Conservation (phyloP, 2,888 invertebrate genomes). For the Lochmaea crataegi region DNA sequence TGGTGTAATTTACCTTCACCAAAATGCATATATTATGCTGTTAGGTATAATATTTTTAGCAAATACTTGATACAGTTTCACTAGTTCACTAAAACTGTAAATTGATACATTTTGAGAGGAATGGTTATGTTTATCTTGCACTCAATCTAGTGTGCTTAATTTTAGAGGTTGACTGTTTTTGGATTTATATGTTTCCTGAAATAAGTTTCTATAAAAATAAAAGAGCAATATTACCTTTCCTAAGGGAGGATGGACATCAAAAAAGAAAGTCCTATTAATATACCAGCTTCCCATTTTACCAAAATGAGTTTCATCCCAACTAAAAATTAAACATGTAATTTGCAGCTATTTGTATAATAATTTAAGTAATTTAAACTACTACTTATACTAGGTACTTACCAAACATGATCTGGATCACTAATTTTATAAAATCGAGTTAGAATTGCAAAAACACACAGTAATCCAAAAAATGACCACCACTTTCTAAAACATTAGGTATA, state of each 20-base stretch:
- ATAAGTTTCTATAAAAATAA: neutral
- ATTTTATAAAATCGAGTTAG: slow-evolving; percentile 90
- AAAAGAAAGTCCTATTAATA: slow-evolving; percentile 96
- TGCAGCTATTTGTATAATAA: neutral
- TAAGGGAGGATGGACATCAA: slow-evolving; percentile 97
- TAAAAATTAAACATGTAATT: slow-evolving; percentile 59
- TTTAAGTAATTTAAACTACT: too few relatives aligned
- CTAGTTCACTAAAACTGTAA: too few relatives aligned
- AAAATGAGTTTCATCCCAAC: slow-evolving; percentile 99
- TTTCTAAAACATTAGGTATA: slow-evolving; percentile 51
- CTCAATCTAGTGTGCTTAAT: too few relatives aligned
- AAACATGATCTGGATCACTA: slow-evolving; percentile 92
- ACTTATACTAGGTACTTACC: slow-evolving; percentile 71
- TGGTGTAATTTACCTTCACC: too few relatives aligned
- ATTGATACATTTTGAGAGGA: too few relatives aligned
- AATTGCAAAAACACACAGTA: slow-evolving; percentile 75
- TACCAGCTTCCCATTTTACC: slow-evolving; percentile 99
- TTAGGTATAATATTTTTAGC: too few relatives aligned
- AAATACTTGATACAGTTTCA: too few relatives aligned
- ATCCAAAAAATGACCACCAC: slow-evolving; percentile 77
- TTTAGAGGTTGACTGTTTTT: neutral
- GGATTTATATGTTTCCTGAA: neutral
- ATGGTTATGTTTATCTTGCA: too few relatives aligned
- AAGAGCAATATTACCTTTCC: slow-evolving; percentile 78
- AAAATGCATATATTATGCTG: too few relatives aligned